Evolutionary conservation across 1,140 invertebrate genomes (phyloP).

Genomic region (Helicoverpa armigera): DNA sequence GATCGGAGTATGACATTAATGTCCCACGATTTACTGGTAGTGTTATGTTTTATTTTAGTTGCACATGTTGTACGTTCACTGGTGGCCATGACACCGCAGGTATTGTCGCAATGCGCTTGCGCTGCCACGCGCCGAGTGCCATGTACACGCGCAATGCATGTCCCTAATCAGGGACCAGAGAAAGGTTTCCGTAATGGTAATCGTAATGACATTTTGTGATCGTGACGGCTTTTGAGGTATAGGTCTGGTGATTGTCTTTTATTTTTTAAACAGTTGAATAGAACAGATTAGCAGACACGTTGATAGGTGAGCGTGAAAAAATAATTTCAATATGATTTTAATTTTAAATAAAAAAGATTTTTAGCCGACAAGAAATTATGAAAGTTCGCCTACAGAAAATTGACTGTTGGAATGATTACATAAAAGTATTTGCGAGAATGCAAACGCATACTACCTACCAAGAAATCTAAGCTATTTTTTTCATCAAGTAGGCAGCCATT

Average conservation of each 20-base stretch:
- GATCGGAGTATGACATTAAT: slow-evolving; percentile 47
- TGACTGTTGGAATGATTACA: slow-evolving; percentile 1
- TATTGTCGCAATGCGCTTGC: slow-evolving; percentile 75
- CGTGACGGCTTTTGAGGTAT: background rate
- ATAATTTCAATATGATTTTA: too few species aligned
- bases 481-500: background rate
- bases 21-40: slow-evolving; percentile 52
- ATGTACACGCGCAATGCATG: slow-evolving; percentile 6
- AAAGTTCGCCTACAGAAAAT: background rate
- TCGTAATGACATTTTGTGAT: slow-evolving; percentile 21
- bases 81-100: slow-evolving; percentile 76
- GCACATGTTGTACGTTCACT: slow-evolving; percentile 70
- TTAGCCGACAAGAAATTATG: background rate
- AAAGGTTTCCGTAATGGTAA: slow-evolving; percentile 35
- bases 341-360: too few species aligned
- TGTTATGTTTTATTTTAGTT: slow-evolving; percentile 66
- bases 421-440: slow-evolving; percentile 1
- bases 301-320: too few species aligned
- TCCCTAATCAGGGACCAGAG: slow-evolving; percentile 30
- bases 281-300: too few species aligned
- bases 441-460: background rate
- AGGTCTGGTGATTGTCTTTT: background rate
- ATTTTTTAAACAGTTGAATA: too few species aligned
- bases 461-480: background rate
- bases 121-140: slow-evolving; percentile 25